Evolutionary conservation across 2,797 vertebrate genomes (phyloP).

Genomic region (Pithecia hirsuta): DNA sequence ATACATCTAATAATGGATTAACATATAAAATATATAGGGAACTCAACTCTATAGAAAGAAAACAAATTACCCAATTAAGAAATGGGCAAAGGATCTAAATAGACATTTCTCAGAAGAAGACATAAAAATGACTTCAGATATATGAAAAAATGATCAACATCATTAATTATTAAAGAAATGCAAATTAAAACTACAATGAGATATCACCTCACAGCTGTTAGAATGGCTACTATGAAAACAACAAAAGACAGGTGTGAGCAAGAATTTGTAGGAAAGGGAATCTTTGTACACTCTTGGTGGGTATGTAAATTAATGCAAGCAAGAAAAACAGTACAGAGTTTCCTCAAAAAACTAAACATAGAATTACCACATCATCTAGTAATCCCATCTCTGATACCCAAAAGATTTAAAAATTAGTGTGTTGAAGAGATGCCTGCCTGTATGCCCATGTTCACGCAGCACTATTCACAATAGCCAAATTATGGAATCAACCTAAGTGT

Average conservation of each 20-base stretch:
- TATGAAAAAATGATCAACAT: background rate
- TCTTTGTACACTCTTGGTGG: background rate
- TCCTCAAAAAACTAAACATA: background rate
- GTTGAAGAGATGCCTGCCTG: background rate
- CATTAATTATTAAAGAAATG: background rate
- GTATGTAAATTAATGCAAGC: background rate
- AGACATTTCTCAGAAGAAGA: background rate
- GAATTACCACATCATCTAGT: background rate
- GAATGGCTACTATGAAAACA: background rate
- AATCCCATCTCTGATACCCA: background rate
- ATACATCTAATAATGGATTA: background rate
- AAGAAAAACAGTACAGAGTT: background rate
- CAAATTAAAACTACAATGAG: background rate
- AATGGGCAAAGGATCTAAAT: background rate
- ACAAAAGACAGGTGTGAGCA: background rate
- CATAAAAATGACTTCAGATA: background rate
- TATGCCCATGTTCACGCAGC: background rate
- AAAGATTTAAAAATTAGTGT: background rate
- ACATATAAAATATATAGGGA: background rate
- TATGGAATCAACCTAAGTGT: background rate
- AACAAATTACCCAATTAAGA: background rate
- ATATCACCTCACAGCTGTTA: background rate
- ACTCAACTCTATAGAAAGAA: background rate
- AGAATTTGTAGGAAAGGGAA: background rate
- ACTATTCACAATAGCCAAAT: background rate